Evolutionary conservation across 2,888 invertebrate genomes (phyloP), one percentile per base, ranked within the genome.

Genomic region (Lithophane ornitopus): DNA sequence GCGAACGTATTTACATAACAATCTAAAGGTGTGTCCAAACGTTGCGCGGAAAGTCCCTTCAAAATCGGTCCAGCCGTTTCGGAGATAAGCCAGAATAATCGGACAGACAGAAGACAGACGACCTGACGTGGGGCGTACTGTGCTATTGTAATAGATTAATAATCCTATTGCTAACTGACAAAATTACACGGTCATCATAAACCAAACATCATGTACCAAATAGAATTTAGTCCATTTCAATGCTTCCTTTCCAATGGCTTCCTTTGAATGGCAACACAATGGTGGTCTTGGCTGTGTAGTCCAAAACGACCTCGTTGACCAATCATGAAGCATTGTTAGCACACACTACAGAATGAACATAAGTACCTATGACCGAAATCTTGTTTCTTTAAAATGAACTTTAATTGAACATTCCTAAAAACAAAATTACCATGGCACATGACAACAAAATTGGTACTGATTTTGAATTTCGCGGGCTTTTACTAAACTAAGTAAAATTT

Each of bases 161-260:
- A 65, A 65, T 46, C 14, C 46, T 46, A 14, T 46, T 65, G 14
- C 14, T 44, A 9, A 22, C 70, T 14, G 16, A 56, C n/a, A 41
- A 52, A 56, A 67, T 76, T 22, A 66, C 16, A 28, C 34, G 6
- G 22, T 70, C 22, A 3, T 34, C 34, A 39, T 54, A 46, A n/a
- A n/a, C n/a, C n/a, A n/a, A n/a, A n/a, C n/a, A n/a, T n/a, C 16
- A 16, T 54, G 44, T 34, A 41, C 39, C 12, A 26, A 59, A 75
- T 59, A 52, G 34, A 39, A 44, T 62, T n/a, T 28, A 28, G 26
- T 59, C 56, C n/a, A 9, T 58, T 74, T 56, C 34, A 79, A 62
- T 82, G 44, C 19, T 79, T 52, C 46, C 9, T 77, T 52, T 28
- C n/a, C n/a, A n/a, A n/a, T 82, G 49, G 44, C 19, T 79, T 52